A percentile compares a stretch with the other conserved stretches of the same genome.
Conservation (phyloP, 2,888 invertebrate species). For the Pasiphila rectangulata region DNA sequence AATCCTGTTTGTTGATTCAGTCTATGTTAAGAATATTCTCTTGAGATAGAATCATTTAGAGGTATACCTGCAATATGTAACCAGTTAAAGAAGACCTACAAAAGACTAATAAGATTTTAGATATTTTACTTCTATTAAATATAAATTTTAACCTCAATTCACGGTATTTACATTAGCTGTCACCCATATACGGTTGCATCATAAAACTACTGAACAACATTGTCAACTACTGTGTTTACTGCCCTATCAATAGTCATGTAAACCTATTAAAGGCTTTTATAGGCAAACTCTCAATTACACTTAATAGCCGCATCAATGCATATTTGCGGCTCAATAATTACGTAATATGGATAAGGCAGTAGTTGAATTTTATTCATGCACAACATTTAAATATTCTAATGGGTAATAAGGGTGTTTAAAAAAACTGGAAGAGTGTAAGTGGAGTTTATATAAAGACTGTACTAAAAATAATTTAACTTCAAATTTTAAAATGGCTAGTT, state of each 20-base stretch:
- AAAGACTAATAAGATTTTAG: no score
- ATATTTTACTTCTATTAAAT: no score
- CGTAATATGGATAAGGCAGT: background rate
- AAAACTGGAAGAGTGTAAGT: no score
- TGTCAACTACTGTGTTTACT: constrained; percentile 25
- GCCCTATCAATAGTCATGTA: constrained; percentile 12
- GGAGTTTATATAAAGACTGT: no score
- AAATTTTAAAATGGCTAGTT: background rate
- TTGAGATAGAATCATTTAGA: no score
- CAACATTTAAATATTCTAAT: no score
- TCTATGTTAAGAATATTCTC: no score
- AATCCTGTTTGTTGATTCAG: no score
- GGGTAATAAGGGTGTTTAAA: background rate
- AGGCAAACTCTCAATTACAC: constrained; percentile 20
- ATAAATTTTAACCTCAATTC: constrained; percentile 7
- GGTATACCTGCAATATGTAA: no score
- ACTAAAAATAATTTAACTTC: no score
- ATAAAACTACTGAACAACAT: constrained; percentile 23
- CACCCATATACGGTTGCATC: constrained; percentile 17
- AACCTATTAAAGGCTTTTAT: constrained; percentile 18
- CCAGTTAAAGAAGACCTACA: no score
- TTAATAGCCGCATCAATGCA: constrained; percentile 11
- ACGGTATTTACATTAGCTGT: constrained; percentile 15
- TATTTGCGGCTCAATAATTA: constrained; percentile 11
- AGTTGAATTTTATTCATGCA: no score